Base-by-base conservation (phyloP, 1,140 invertebrate genomes). In the Maniola jurtina region DNA sequence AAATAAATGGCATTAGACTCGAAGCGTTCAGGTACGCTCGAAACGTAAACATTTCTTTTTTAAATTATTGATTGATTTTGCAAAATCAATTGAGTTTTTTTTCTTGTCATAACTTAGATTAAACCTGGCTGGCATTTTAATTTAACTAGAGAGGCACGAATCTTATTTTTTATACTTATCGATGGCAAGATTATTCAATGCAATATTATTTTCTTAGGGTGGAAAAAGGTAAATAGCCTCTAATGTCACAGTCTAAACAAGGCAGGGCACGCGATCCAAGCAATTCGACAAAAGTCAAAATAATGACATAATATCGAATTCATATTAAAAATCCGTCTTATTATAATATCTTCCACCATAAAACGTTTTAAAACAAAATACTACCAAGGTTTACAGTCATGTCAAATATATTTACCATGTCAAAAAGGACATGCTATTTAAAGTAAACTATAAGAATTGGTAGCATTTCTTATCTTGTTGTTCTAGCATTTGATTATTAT, bases 1-100 rank as follows among this genome's bases (percentile, higher is more conserved):
- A 57, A 50, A 73, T 62, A 70, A 74, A 74, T 69, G 66, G 69
- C 68, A 71, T 71, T 68, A 66, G 38, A 64, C 54, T 66, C 66
- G 16, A 62, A 72, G 62, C 64, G 61, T 64, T 64, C 64, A 64
- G 50, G 50, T 66, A 66, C 70, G 65, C 65, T 68, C 48, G 25
- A 45, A 71, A 38, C 6, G 5, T 16, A 56, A 25, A 4, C 48
- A 25, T 55, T 34, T 55, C 34, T 34, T 55, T 57, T 38, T 57
- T 15, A 57, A 38, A 57, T 38, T 57, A 57, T 15, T 14, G 25
- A 63, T 36, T 61, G 68, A 70, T 70, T 70, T 61, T 70, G 62
- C 52, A 64, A 67, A 71, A 67, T 71, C 61, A 61, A 7, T 15
- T 35, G 35, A n/a, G n/a, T 55, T n/a, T 50, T n/a, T 50, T 50